These are phyloP conservation scores for Patella ulyssiponensis DNA, from an alignment of 2,888 invertebrate genomes.

Conservation along the genomic window DNA sequence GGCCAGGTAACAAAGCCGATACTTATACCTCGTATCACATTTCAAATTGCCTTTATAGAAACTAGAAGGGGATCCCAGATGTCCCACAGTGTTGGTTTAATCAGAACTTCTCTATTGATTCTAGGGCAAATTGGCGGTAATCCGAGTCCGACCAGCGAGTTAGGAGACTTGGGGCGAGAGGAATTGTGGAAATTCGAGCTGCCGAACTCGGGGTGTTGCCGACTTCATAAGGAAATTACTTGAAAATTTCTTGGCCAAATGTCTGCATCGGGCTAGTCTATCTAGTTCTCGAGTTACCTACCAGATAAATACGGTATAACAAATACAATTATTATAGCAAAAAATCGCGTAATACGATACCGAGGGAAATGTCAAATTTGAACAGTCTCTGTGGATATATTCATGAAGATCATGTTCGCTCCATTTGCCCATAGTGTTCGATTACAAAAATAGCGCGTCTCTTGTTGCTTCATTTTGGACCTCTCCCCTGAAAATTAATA, in stretches of 20 bases:
- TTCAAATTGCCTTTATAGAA: conserved; percentile 19
- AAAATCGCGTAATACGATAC: conserved; percentile 23
- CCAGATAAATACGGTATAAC: conserved; percentile 28
- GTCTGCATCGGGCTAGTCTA: conserved; percentile 24
- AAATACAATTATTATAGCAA: conserved; percentile 31
- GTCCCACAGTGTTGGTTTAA: conserved; percentile 24
- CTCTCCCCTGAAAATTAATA: conserved; percentile 24
- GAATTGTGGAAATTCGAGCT: conserved; percentile 23
- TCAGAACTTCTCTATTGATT: conserved; percentile 25
- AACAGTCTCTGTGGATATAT: conserved; percentile 24
- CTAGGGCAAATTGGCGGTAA: conserved; percentile 28
- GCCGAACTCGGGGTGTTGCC: conserved; percentile 22
- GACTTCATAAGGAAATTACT: conserved; percentile 32
- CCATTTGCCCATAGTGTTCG: conserved; percentile 22
- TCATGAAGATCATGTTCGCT: conserved; percentile 19
- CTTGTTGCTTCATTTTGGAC: conserved; percentile 24
- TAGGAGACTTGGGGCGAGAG: conserved; percentile 16
- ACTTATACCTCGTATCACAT: conserved; percentile 18
- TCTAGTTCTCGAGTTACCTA: conserved; percentile 19
- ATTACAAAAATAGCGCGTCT: conserved; percentile 23
- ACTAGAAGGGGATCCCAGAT: conserved; percentile 19
- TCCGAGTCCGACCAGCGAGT: conserved; percentile 12
- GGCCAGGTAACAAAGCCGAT: conserved; percentile 15
- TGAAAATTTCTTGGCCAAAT: conserved; percentile 18
- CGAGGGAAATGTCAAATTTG: conserved; percentile 26